phyloP scores from a whole-genome alignment of 2,888 invertebrate species.

The Glaucopsyche alexis region DNA sequence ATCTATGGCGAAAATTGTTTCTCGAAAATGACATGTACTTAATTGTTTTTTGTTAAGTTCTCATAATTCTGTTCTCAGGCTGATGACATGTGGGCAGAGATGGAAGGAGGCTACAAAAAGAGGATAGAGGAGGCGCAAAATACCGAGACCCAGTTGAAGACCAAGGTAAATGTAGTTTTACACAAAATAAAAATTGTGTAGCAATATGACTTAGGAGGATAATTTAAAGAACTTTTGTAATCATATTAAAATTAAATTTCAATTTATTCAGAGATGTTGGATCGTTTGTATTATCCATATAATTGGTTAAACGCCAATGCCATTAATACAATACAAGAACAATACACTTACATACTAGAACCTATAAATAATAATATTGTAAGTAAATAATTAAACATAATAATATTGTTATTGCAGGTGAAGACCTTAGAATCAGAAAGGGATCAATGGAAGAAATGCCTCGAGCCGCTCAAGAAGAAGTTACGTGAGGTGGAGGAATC shows the following conservation, averaged over 20 bases:
- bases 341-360: no score
- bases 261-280: no score
- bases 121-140: slow-evolving; percentile 75
- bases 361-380: neutral
- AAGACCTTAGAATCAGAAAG: slow-evolving; percentile 61
- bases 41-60: no score
- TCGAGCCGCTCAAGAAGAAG: slow-evolving; percentile 73
- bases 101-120: slow-evolving; percentile 83
- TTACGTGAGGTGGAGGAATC: slow-evolving; percentile 80
- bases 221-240: no score
- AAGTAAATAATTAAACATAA: slow-evolving; percentile 14
- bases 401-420: slow-evolving; percentile 47
- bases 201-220: no score
- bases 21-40: no score
- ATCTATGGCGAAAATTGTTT: no score
- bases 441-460: slow-evolving; percentile 76
- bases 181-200: neutral
- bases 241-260: no score
- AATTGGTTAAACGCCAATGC: no score
- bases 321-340: no score
- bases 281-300: no score
- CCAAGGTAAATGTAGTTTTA: slow-evolving; percentile 59
- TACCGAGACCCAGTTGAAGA: slow-evolving; percentile 70
- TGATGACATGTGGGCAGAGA: slow-evolving; percentile 85
- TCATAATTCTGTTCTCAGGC: slow-evolving; percentile 51